Conservation (phyloP, 2,113 vertebrate genomes). For the Paradisaea rubra region DNA sequence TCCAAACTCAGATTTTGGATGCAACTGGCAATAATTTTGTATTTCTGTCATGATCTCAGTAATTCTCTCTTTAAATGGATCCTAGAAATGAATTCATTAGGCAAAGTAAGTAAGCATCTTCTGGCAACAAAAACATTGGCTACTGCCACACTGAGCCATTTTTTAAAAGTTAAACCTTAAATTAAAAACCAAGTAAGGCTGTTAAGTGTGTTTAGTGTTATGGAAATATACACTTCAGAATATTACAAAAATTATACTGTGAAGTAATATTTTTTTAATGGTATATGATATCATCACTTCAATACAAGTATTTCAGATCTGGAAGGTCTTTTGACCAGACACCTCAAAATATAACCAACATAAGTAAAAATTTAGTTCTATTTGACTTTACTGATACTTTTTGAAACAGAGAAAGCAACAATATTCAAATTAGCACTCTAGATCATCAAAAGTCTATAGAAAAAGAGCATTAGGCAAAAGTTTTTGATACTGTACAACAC, state of each 20-base stretch:
- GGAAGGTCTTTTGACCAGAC: not conserved
- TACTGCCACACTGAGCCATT: not conserved
- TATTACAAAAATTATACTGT: not conserved
- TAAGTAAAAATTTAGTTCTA: not conserved
- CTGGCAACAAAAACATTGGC: not conserved
- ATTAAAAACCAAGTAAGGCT: not conserved
- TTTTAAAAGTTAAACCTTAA: not conserved
- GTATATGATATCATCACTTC: not conserved
- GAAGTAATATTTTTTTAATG: not conserved
- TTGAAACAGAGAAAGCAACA: not conserved
- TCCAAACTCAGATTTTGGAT: constrained; percentile 80
- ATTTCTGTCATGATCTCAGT: constrained; percentile 86
- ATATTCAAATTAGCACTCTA: not conserved
- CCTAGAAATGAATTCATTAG: constrained; percentile 72
- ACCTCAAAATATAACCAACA: not conserved
- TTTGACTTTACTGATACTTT: not conserved
- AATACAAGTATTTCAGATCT: not conserved
- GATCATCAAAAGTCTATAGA: not conserved
- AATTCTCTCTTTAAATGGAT: constrained; percentile 89
- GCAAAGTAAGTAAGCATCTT: not conserved
- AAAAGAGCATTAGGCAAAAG: not conserved
- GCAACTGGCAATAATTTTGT: constrained; percentile 77
- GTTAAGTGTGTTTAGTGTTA: not conserved
- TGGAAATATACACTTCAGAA: not conserved
- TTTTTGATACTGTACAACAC: not conserved